These are phyloP conservation scores for Myotis myotis DNA, from an alignment of 2,797 vertebrate genomes.

Conservation along the genomic window DNA sequence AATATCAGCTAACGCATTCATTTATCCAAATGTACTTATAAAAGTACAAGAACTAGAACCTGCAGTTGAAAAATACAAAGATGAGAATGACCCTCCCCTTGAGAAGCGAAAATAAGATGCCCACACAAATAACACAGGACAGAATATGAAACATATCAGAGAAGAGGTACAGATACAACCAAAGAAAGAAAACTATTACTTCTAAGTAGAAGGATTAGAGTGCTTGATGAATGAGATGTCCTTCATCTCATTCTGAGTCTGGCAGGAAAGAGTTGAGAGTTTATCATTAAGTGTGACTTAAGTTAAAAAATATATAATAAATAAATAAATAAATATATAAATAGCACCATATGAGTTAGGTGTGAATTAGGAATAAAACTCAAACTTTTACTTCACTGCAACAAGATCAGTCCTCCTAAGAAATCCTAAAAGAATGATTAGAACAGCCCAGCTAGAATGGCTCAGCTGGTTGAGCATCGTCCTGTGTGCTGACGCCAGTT, in stretches of 20 bases:
- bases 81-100: neutral
- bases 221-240: neutral
- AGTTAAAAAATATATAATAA: too few species aligned
- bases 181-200: neutral
- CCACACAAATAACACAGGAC: neutral
- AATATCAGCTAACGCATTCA: neutral
- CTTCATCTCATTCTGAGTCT: neutral
- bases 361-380: slow-evolving; percentile 26
- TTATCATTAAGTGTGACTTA: neutral
- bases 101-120: neutral
- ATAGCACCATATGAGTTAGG: neutral
- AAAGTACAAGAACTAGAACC: neutral
- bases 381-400: neutral
- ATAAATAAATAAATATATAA: slow-evolving; percentile 20
- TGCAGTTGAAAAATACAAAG: neutral
- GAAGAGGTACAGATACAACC: neutral
- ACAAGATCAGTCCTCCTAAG: neutral
- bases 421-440: slow-evolving; percentile 47
- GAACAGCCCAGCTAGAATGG: neutral
- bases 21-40: slow-evolving; percentile 36
- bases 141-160: neutral
- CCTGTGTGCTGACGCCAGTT: neutral
- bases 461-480: neutral
- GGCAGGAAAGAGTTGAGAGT: neutral
- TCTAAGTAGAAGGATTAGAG: neutral